A percentile compares a stretch with the other conserved stretches of the same genome.
phyloP scores from a whole-genome alignment of 2,113 vertebrate species.

The Spea multiplicata region DNA sequence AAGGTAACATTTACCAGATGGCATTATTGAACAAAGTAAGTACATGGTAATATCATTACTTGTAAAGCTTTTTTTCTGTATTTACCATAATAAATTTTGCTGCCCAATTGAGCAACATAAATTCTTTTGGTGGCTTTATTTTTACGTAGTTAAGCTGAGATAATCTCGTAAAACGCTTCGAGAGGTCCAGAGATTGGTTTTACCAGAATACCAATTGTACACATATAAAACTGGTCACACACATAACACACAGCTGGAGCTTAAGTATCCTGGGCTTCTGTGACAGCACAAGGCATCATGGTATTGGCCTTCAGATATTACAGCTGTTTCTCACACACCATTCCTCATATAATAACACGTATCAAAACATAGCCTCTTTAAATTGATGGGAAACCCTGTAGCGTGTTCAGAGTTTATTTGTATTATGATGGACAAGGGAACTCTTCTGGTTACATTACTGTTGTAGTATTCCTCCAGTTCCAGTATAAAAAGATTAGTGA shows the following conservation, averaged over 20 bases:
- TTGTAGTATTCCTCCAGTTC: background rate
- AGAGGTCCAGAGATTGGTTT: slow-evolving; percentile 49
- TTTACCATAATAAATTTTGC: slow-evolving; percentile 31
- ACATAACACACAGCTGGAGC: slow-evolving; percentile 61
- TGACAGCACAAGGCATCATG: slow-evolving; percentile 6
- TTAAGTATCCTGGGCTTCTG: slow-evolving; percentile 38
- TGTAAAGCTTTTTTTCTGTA: slow-evolving; percentile 23
- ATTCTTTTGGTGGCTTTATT: slow-evolving; percentile 53
- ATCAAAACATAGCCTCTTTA: background rate
- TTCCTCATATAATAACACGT: slow-evolving; percentile 35
- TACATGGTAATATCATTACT: too few relatives aligned
- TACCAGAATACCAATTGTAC: slow-evolving; percentile 52
- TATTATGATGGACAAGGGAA: background rate
- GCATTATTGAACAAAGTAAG: too few relatives aligned
- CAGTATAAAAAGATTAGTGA: background rate
- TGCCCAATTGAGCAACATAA: slow-evolving; percentile 47
- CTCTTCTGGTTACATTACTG: background rate
- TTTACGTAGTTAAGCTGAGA: slow-evolving; percentile 54
- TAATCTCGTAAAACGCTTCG: slow-evolving; percentile 29
- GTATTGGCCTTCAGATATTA: slow-evolving; percentile 47
- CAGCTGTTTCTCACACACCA: slow-evolving; percentile 55
- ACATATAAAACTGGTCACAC: slow-evolving; percentile 59
- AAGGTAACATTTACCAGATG: too few relatives aligned
- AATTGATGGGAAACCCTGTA: slow-evolving; percentile 6
- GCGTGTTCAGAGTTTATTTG: background rate